Conservation (phyloP, 2,797 vertebrate species). For the Periparus ater region DNA sequence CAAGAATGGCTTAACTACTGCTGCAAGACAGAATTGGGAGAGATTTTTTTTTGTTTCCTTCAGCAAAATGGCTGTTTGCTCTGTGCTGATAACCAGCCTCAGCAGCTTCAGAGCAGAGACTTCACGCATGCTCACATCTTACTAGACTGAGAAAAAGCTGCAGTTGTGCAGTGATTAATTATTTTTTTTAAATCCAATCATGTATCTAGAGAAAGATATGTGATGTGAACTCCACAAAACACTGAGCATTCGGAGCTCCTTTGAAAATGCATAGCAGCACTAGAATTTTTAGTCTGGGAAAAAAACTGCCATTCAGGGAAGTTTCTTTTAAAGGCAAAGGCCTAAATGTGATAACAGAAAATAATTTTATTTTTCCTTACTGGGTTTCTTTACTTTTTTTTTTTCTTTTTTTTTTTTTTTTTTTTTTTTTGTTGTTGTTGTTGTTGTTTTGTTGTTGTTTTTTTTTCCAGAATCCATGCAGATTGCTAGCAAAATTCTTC, state of each 20-base stretch:
- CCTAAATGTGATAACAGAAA: neutral
- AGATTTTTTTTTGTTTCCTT: neutral
- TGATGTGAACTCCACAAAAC: neutral
- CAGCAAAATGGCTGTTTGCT: neutral
- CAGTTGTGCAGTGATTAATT: neutral
- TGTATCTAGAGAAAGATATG: neutral
- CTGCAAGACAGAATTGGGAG: neutral
- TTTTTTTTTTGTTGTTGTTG: neutral
- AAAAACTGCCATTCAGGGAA: neutral
- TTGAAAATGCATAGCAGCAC: neutral
- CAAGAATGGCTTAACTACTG: neutral
- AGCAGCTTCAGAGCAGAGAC: neutral
- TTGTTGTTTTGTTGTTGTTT: neutral
- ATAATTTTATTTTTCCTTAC: neutral
- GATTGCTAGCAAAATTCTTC: neutral
- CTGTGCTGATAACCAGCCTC: neutral
- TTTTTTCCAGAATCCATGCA: neutral
- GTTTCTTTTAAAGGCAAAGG: neutral
- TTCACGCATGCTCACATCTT: fast-evolving
- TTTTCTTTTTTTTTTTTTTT: too few species aligned
- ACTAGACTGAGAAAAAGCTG: neutral
- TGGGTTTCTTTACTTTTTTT: too few species aligned
- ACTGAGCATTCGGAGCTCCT: neutral
- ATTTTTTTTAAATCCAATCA: neutral
- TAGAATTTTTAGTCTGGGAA: neutral